phyloP scores from a whole-genome alignment of 2,888 invertebrate genomes.

The Parapristionchus giblindavisi region DNA sequence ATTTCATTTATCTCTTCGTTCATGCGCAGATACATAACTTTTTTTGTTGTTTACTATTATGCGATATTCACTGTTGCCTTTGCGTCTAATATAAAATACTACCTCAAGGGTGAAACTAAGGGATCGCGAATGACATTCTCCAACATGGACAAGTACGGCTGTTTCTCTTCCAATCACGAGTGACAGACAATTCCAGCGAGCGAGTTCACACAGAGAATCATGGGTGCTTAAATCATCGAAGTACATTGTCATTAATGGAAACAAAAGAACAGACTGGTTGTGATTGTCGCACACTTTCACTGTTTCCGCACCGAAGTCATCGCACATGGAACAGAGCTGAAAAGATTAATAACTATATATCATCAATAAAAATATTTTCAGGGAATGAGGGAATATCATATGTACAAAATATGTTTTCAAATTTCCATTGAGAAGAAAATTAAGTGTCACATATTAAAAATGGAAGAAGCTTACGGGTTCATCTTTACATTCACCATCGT shows the following conservation, averaged over 20 bases:
- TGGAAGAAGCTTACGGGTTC: background rate
- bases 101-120: constrained; percentile 3
- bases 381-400: no score
- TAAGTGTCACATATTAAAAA: no score
- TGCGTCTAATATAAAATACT: no score
- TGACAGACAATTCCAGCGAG: background rate
- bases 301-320: background rate
- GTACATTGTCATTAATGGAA: background rate
- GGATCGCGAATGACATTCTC: constrained; percentile 10
- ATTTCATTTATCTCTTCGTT: no score
- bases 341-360: no score
- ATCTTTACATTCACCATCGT: background rate
- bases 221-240: background rate
- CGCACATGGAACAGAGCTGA: background rate
- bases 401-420: no score
- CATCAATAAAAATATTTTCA: no score
- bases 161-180: background rate
- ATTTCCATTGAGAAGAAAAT: no score
- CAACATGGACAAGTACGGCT: background rate
- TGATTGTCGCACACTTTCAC: constrained; percentile 5
- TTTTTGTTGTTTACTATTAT: no score
- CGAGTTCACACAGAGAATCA: background rate
- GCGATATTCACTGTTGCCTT: no score
- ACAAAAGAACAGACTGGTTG: background rate
- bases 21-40: no score